These are phyloP conservation scores for Vultur gryphus DNA, from an alignment of 2,797 vertebrate genomes.

Conservation along the genomic window DNA sequence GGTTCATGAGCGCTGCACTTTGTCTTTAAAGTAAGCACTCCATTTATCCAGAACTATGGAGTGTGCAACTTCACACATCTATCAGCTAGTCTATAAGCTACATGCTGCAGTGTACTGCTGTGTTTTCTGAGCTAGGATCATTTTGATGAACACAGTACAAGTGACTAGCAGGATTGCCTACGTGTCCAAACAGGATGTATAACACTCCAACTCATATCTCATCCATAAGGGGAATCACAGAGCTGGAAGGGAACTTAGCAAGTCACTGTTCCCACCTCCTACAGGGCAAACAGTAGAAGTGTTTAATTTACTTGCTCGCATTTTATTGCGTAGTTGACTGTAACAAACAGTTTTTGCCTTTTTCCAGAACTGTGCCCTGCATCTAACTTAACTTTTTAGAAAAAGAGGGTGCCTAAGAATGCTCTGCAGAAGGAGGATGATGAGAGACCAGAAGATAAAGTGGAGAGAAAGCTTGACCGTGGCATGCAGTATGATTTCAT, in stretches of 20 bases:
- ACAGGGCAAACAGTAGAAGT: neutral
- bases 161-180: neutral
- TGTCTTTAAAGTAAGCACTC: neutral
- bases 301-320: neutral
- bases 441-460: neutral
- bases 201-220: neutral
- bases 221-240: neutral
- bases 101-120: neutral
- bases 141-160: neutral
- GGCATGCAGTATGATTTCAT: neutral
- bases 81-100: neutral
- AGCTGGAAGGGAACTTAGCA: neutral
- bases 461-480: neutral
- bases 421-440: neutral
- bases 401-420: neutral
- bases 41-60: neutral
- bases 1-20: neutral
- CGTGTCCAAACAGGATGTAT: neutral
- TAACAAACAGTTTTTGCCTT: neutral
- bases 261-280: neutral
- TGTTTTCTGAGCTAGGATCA: neutral
- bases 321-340: neutral
- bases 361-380: neutral
- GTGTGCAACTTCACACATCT: neutral
- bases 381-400: neutral